phyloP scores from a whole-genome alignment of 2,113 vertebrate genomes.

The Canis aureus region DNA sequence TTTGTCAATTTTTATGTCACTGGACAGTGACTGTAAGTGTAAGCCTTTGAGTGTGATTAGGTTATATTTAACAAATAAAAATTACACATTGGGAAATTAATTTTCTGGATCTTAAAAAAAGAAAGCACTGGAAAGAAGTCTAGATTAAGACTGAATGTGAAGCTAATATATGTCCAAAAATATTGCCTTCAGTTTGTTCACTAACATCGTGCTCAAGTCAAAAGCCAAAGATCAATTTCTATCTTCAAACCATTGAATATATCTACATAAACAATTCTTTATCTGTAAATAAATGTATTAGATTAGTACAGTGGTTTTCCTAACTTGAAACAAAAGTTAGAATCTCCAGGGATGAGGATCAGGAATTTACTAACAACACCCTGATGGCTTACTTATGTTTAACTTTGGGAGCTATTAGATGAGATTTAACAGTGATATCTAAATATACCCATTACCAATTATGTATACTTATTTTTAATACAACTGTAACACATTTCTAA shows the following conservation, averaged over 20 bases:
- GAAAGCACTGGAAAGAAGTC: background rate
- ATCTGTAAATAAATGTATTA: background rate
- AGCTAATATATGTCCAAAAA: background rate
- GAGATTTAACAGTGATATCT: background rate
- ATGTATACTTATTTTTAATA: constrained; percentile 22
- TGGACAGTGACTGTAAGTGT: background rate
- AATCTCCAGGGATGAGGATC: background rate
- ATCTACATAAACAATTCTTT: background rate
- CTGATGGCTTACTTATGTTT: background rate
- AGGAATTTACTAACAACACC: background rate
- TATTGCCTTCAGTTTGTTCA: background rate
- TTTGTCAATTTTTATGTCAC: background rate
- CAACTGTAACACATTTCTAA: background rate
- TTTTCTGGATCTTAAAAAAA: background rate
- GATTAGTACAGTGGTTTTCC: background rate
- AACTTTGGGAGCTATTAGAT: background rate
- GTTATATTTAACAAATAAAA: background rate
- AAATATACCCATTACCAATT: background rate
- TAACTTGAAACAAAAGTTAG: background rate
- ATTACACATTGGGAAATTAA: background rate
- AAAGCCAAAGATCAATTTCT: background rate
- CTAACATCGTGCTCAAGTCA: background rate
- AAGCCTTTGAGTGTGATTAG: background rate
- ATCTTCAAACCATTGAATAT: background rate
- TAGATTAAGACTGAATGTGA: background rate